Base-by-base conservation (phyloP, 2,113 vertebrate species). In the Larimichthys polyactis region DNA sequence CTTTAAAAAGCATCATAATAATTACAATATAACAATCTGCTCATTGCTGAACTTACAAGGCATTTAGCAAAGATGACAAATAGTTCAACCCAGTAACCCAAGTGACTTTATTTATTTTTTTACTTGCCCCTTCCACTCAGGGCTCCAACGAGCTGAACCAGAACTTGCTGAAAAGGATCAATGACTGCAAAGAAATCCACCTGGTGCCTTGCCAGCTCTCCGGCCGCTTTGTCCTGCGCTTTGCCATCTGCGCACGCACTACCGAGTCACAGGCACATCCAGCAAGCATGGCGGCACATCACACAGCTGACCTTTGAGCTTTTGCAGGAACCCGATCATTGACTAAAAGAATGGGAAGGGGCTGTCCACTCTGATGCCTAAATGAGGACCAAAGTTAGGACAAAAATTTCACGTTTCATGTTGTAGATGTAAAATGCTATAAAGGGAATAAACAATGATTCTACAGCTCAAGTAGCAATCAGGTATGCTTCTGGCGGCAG, bases 251-350 rank as follows among this genome's bases (percentile, higher is more conserved):
- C 14, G 90, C 97, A 11, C 95, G 96, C 59, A 82, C 72, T 0
- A 95, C 96, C 5, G 96, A 97, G 63, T 95, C 95, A 2, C 78
- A 78, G 44, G 44, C 98, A 99, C 15, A 7, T 99, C 81, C 92
- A 91, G 11, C 88, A 92, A 75, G 97, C 98, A 57, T 99, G 98
- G 98, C 89, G 90, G 58, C 96, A 97, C 92, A 97, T 99, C 90
- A 84, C 82, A 1, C 92, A 95, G 76, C 91, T 97, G 85, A 95
- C 97, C 22, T 90, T 90, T 0, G 89, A 93, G 11, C 90, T 99
- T n/a, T 88, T 99, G 78, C 87, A 87, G 72, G 83, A 94, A 62
- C 71, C 81, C 12, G 46, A 11, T 51, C 86, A 91, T 22, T 89
- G 82, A 90, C 62, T 43, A 76, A 40, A 46, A 27, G 0, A 15